A percentile compares a stretch with the other conserved stretches of the same genome.
Conservation (phyloP, 2,888 invertebrate genomes). For the Epistrophella euchroma region DNA sequence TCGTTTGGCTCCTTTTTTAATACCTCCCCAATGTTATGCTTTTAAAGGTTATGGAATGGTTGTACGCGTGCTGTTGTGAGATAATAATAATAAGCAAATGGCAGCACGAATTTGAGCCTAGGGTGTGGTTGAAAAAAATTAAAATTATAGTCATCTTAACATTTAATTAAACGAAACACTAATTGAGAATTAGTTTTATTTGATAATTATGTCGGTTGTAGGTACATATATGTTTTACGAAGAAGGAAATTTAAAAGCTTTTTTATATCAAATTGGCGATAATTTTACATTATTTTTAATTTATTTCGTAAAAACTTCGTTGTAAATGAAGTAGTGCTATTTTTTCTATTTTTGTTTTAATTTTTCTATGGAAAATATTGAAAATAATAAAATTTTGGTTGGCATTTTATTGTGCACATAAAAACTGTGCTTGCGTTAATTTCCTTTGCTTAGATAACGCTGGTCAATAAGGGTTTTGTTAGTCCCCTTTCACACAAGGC, state of each 20-base stretch:
- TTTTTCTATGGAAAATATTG: background rate
- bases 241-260: background rate
- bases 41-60: background rate
- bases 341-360: background rate
- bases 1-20: background rate
- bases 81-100: background rate
- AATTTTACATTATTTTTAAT: background rate
- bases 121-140: conserved; percentile 1
- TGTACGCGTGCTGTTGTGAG: background rate
- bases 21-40: background rate
- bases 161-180: conserved; percentile 56
- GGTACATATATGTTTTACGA: no score
- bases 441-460: no score
- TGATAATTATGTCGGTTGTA: background rate
- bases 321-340: background rate
- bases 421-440: background rate
- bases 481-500: no score
- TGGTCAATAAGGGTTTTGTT: no score
- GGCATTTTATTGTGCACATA: background rate
- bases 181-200: conserved; percentile 58
- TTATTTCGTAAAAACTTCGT: background rate
- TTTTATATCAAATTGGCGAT: background rate
- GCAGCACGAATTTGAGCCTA: background rate
- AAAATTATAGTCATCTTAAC: conserved; percentile 27
- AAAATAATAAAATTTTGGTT: no score